Base-by-base conservation (phyloP, 2,888 invertebrate genomes). In the Neria commutata region DNA sequence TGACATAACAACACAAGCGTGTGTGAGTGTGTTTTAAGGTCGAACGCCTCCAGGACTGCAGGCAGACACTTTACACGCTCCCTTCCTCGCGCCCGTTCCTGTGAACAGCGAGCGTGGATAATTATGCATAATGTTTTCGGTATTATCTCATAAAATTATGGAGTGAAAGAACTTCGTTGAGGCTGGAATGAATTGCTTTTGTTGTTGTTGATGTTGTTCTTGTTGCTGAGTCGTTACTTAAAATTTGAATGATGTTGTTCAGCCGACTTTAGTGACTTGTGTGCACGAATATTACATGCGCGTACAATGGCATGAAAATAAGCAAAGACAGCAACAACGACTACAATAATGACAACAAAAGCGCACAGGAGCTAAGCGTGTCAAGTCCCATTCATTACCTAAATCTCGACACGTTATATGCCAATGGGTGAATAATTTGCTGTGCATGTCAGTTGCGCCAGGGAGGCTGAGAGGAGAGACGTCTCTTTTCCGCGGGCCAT, bases 291-390 rank as follows among this genome's bases (percentile, higher is more conserved):
- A n/a, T n/a, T n/a, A n/a, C n/a, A n/a, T n/a, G n/a, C n/a, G n/a
- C n/a, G n/a, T n/a, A n/a, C n/a, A n/a, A n/a, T n/a, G n/a, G 71
- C 72, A 72, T 66, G 64, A 68, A 70, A 73, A 72, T 71, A 70
- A 64, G 62, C n/a, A 33, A 54, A 14, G 25, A 47, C 17, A 54
- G 34, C 54, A 60, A 51, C 66, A 54, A 62, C 57, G 72, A 64
- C 69, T 72, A 70, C 64, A 50, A 47, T 37, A 57, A 50, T 23
- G 21, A n/a, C 50, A 29, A 14, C 42, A 26, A 62, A 57, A 60
- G 67, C 21, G 46, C 54, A 55, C 37, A 37, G 16, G 21, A n/a
- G n/a, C n/a, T n/a, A n/a, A n/a, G n/a, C n/a, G n/a, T n/a, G n/a
- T n/a, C n/a, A n/a, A n/a, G n/a, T n/a, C n/a, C n/a, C n/a, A n/a